These are phyloP conservation scores for Thaumetopoea pityocampa DNA, from an alignment of 1,140 invertebrate genomes.

Conservation along the genomic window DNA sequence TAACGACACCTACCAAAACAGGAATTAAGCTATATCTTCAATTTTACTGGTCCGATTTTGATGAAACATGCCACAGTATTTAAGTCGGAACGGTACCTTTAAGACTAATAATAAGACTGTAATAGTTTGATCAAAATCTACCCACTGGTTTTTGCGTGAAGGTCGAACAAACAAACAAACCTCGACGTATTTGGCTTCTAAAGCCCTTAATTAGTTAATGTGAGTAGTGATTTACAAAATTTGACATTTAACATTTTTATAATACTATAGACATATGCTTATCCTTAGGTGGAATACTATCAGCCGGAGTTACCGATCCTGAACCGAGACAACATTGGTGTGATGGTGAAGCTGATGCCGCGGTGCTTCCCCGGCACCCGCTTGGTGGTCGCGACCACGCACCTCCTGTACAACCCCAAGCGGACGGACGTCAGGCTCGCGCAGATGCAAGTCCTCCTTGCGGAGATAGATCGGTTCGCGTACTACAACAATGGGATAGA, in stretches of 20 bases:
- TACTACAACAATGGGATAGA: conserved; percentile 66
- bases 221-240: conserved; percentile 13
- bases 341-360: conserved; percentile 85
- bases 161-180: no score
- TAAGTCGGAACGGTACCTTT: no score
- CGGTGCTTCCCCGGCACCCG: conserved; percentile 66
- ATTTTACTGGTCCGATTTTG: no score
- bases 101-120: no score
- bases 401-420: conserved; percentile 94
- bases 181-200: no score
- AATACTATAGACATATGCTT: no score
- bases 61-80: no score
- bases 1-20: no score
- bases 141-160: no score
- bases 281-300: conserved; percentile 76
- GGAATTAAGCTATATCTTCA: no score
- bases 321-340: conserved; percentile 91
- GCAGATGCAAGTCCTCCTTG: conserved; percentile 87
- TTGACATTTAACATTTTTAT: conserved; percentile 24
- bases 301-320: conserved; percentile 78
- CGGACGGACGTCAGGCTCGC: conserved; percentile 92
- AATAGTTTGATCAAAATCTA: no score
- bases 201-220: no score
- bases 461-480: conserved; percentile 89
- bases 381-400: conserved; percentile 92